These are phyloP conservation scores for Drosophila mauritiana DNA, from an alignment of 1,140 invertebrate species.

Conservation along the genomic window DNA sequence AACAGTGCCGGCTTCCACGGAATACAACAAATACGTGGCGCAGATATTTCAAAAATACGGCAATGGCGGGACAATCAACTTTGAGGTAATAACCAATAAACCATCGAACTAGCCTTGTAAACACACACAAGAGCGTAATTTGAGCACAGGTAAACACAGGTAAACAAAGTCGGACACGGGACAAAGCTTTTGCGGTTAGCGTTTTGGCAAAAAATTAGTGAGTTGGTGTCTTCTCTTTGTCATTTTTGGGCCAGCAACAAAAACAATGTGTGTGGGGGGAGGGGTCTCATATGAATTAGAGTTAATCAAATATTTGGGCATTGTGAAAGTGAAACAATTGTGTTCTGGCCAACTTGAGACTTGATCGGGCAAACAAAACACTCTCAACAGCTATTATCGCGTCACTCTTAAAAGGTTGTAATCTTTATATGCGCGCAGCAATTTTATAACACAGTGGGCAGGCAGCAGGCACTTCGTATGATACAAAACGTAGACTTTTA, in stretches of 20 bases:
- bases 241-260: conserved; percentile 23
- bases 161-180: conserved; percentile 18
- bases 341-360: conserved; percentile 37
- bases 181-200: conserved; percentile 38
- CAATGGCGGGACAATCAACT: conserved; percentile 86
- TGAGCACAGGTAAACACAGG: conserved; percentile 35
- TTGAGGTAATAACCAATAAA: conserved; percentile 85
- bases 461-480: conserved; percentile 4
- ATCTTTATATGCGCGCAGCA: conserved; percentile 49
- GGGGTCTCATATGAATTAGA: conserved; percentile 11
- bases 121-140: conserved; percentile 11
- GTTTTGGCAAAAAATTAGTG: conserved; percentile 60
- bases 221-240: conserved; percentile 26
- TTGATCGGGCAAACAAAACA: conserved; percentile 42
- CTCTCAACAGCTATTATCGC: conserved; percentile 31
- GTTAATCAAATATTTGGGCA: conserved; percentile 40
- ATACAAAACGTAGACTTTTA: conserved; percentile 44
- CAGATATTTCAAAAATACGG: conserved; percentile 88
- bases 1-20: conserved; percentile 43
- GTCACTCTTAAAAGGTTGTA: conserved; percentile 33
- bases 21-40: conserved; percentile 80
- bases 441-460: conserved; percentile 32
- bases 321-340: conserved; percentile 46
- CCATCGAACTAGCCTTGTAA: conserved; percentile 48
- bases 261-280: conserved; percentile 13